These are phyloP conservation scores for Yponomeuta plumbellus DNA, from an alignment of 2,888 invertebrate genomes.

Conservation along the genomic window DNA sequence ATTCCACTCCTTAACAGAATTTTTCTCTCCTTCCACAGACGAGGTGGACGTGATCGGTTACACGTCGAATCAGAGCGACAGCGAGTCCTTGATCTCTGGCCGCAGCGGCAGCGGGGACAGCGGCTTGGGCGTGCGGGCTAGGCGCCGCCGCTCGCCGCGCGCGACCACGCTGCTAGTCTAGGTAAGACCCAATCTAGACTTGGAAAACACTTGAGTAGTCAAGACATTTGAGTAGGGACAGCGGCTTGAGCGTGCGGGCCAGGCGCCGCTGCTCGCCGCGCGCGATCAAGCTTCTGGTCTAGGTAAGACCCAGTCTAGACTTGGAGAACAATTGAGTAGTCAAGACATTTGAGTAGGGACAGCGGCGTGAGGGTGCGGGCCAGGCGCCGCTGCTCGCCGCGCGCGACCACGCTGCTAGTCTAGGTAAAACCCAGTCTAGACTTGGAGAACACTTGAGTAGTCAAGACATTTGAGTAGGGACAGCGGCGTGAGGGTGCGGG, in stretches of 20 bases:
- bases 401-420: conserved; percentile 74
- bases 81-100: conserved; percentile 87
- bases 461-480: conserved; percentile 50
- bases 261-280: conserved; percentile 32
- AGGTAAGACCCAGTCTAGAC: conserved; percentile 32
- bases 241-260: conserved; percentile 72
- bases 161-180: conserved; percentile 71
- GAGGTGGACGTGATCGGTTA: conserved; percentile 92
- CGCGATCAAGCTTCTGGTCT: conserved; percentile 74
- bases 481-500: conserved; percentile 76
- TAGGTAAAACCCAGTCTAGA: conserved; percentile 29
- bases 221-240: conserved; percentile 62
- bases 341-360: conserved; percentile 50
- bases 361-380: conserved; percentile 75
- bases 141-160: conserved; percentile 40
- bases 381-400: conserved; percentile 26
- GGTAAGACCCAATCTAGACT: conserved; percentile 23
- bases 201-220: neutral
- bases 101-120: conserved; percentile 81
- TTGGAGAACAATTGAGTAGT: neutral
- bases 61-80: conserved; percentile 89
- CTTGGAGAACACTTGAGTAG: neutral
- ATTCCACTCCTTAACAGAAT: neutral
- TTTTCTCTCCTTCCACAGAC: conserved; percentile 67
- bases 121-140: conserved; percentile 65